Conservation (phyloP, 2,888 invertebrate genomes). For the Plagodis dolabraria region DNA sequence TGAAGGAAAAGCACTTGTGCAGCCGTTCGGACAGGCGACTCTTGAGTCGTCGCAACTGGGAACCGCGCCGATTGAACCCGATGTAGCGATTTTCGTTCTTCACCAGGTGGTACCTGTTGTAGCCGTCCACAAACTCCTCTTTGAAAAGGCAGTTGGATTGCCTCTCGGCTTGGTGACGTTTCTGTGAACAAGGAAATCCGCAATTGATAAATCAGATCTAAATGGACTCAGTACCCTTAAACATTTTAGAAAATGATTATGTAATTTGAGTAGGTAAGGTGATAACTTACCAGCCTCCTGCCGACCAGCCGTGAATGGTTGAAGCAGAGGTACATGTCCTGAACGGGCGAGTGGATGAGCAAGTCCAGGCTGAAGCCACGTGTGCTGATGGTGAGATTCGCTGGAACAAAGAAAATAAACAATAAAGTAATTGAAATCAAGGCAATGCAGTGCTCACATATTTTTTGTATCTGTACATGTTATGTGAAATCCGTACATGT, state of each 20-base stretch:
- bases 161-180: constrained; percentile 84
- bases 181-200: constrained; percentile 58
- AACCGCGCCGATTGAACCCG: constrained; percentile 86
- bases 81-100: constrained; percentile 85
- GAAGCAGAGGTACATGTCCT: constrained; percentile 91
- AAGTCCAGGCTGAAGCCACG: constrained; percentile 85
- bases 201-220: neutral
- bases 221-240: no score
- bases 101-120: constrained; percentile 86
- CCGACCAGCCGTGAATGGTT: constrained; percentile 90
- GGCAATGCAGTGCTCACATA: no score
- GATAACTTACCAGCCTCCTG: constrained; percentile 84
- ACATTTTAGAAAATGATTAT: no score
- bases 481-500: no score
- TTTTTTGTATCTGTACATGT: no score
- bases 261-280: neutral
- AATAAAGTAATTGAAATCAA: constrained; percentile 3
- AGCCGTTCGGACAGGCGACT: constrained; percentile 68
- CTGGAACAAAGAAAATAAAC: constrained; percentile 77
- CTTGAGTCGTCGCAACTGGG: constrained; percentile 80
- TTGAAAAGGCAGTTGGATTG: constrained; percentile 86
- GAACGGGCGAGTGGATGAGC: constrained; percentile 89
- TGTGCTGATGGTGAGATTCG: constrained; percentile 88
- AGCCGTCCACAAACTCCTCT: constrained; percentile 86
- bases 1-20: constrained; percentile 86